These are phyloP conservation scores for Mya arenaria DNA, from an alignment of 1,140 invertebrate species.

Conservation along the genomic window DNA sequence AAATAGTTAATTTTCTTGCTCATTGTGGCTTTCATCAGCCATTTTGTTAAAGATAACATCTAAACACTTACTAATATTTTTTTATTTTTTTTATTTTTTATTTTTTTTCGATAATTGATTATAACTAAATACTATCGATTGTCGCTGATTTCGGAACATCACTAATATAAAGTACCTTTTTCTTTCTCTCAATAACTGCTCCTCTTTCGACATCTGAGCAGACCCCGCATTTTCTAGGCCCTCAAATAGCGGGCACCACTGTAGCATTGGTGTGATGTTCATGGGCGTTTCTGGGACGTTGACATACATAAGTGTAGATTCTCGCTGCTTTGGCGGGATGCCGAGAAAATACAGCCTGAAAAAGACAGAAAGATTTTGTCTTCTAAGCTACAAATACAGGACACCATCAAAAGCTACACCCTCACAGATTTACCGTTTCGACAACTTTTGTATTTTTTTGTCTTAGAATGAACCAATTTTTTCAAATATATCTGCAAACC, in stretches of 20 bases:
- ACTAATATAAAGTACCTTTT: constrained; percentile 83
- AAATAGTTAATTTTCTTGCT: too few relatives aligned
- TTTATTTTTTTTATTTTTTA: background rate
- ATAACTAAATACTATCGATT: too few relatives aligned
- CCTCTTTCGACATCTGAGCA: constrained; percentile 88
- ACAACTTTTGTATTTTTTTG: too few relatives aligned
- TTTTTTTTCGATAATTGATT: background rate
- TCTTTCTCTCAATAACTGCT: constrained; percentile 94
- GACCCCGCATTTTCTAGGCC: constrained; percentile 75
- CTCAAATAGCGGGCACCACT: constrained; percentile 88
- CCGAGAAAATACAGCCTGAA: constrained; percentile 93
- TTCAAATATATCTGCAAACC: too few relatives aligned
- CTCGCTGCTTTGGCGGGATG: constrained; percentile 91
- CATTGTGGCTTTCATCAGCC: too few relatives aligned
- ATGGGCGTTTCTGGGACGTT: constrained; percentile 85
- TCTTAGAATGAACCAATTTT: too few relatives aligned
- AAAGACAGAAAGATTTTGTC: too few relatives aligned
- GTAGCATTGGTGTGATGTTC: constrained; percentile 78
- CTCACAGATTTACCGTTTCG: too few relatives aligned
- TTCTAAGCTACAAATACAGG: too few relatives aligned
- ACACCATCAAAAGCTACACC: too few relatives aligned
- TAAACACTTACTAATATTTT: background rate
- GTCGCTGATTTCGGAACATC: background rate
- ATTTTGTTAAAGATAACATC: too few relatives aligned
- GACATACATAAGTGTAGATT: constrained; percentile 92